Base-by-base conservation (phyloP, 1,140 invertebrate genomes). In the Hestina assimilis region DNA sequence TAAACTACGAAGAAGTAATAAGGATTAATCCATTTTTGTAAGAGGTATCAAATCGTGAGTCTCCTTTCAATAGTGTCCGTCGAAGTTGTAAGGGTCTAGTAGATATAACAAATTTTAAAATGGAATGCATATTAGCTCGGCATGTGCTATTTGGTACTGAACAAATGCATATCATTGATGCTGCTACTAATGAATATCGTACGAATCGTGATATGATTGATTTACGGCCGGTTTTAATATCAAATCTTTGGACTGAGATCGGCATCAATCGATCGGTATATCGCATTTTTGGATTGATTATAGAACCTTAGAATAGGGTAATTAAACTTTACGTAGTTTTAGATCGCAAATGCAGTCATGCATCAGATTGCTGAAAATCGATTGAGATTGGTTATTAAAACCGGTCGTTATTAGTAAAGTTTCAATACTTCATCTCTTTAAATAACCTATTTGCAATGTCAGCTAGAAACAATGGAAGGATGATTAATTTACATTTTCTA, bases 1-100 rank as follows among this genome's bases (percentile, higher is more conserved):
- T 87, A 84, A 43, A 63, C 81, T 86, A 86, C 63, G 54, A 77
- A 87, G 78, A 85, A 81, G 69, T 79, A 69, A 69, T 77, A 75
- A 82, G 77, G 75, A 66, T 73, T 73, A 75, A 53, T 68, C 66
- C 61, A 62, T 63, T 64, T n/a, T 72, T 58, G 61, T 61, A 71
- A 69, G 65, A 66, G 56, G 63, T 65, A 67, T 69, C 68, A 53
- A 64, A 66, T 57, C 20, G 63, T 14, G 55, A 68, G n/a, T n/a
- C n/a, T n/a, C n/a, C n/a, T 60, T 59, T 56, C 56, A 47, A 66
- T 38, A 50, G 15, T 77, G 69, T 67, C 63, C 60, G 71, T 50
- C 66, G 46, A 75, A 76, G 68, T 72, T 63, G 73, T 73, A 79
- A 45, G 69, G 41, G 61, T 38, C 33, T 19, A 38, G 8, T 71